Evolutionary conservation across 92 coral and sea anemone genomes (phyloP).

Genomic region (Porites lobata): DNA sequence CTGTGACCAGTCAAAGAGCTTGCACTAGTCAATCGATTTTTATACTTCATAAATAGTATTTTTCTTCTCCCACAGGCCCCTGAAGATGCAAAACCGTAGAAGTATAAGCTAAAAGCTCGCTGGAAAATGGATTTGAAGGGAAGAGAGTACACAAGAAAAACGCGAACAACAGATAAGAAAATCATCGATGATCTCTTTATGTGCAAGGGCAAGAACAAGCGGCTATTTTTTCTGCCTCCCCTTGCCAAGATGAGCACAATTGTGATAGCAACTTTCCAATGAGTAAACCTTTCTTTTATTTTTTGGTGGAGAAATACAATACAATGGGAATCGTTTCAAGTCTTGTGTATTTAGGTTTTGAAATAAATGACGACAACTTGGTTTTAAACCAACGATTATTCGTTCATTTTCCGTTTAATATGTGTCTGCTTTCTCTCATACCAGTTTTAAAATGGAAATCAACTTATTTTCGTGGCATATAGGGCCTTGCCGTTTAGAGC

Average conservation of each 20-base stretch:
- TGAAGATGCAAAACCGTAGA: conserved; percentile 7
- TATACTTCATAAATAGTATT: background rate
- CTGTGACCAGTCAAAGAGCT: too few species aligned
- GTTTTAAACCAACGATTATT: conserved; percentile 10
- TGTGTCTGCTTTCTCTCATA: too few species aligned
- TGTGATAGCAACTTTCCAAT: background rate
- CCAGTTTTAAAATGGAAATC: too few species aligned
- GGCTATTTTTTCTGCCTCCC: background rate
- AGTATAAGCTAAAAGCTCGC: background rate
- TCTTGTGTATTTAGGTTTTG: background rate
- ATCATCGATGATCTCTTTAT: background rate
- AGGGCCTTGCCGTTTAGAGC: too few species aligned
- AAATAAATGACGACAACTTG: conserved; percentile 2
- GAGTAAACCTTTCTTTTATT: background rate
- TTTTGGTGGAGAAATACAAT: background rate
- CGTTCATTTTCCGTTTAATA: background rate
- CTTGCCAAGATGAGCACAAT: background rate
- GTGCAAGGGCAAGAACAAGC: background rate
- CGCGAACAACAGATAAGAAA: background rate
- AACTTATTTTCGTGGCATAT: too few species aligned
- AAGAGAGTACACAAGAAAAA: background rate
- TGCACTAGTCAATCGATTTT: background rate
- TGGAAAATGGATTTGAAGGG: background rate
- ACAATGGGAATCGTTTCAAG: background rate
- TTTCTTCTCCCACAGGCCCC: background rate